phyloP scores from a whole-genome alignment of 1,140 invertebrate species.

The Cryptotermes secundus region DNA sequence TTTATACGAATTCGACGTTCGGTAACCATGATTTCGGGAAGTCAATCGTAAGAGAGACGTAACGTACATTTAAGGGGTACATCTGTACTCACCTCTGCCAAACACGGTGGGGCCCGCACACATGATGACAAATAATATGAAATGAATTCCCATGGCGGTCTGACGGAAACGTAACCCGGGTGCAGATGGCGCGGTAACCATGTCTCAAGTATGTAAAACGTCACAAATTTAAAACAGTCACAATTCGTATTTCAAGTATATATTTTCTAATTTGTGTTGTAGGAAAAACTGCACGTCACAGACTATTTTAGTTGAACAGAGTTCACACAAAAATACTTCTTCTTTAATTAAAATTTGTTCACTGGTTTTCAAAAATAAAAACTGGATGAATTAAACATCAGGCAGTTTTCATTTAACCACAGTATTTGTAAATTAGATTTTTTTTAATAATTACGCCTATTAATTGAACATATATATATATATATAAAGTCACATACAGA shows the following conservation, averaged over 20 bases:
- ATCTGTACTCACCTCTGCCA: not conserved
- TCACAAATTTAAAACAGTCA: not conserved
- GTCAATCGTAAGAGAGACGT: too few species aligned
- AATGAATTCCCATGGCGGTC: not conserved
- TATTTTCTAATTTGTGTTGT: not conserved
- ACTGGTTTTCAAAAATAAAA: not conserved
- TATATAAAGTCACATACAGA: not conserved
- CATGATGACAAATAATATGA: not conserved
- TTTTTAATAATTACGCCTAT: not conserved
- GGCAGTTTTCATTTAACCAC: not conserved
- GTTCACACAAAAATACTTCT: not conserved
- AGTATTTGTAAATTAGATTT: not conserved
- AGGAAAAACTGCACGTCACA: not conserved
- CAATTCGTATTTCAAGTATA: not conserved
- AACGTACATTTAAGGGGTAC: too few species aligned
- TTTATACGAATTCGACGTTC: too few species aligned
- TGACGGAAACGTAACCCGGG: not conserved
- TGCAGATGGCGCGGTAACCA: not conserved
- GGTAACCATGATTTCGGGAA: too few species aligned
- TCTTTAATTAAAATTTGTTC: not conserved
- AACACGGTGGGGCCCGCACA: not conserved
- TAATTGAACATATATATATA: not conserved
- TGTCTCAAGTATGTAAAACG: not conserved
- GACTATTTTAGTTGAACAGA: not conserved
- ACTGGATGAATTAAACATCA: not conserved